Evolutionary conservation across 1,140 invertebrate species (phyloP), one percentile per base, ranked within the genome.

Genomic region (Helicorthomorpha holstii): DNA sequence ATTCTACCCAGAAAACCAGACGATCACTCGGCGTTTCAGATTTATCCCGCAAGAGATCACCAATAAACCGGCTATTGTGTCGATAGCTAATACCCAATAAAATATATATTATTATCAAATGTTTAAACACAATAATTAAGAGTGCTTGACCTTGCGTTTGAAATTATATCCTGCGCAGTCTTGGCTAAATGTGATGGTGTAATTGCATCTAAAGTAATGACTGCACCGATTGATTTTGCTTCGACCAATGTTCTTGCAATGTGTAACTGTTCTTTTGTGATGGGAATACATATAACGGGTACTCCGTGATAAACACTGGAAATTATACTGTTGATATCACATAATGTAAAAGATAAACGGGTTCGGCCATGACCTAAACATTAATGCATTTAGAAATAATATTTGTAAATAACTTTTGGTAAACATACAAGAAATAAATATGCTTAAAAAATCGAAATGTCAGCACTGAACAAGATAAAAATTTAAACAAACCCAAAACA

Each of bases 101-200:
- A 10, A 49, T 27, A 27, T 7, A 26, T 29, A 27, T 4, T 4
- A 34, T 27, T 7, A 27, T 49, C n/a, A n/a, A n/a, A n/a, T n/a
- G n/a, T n/a, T n/a, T n/a, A n/a, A n/a, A n/a, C n/a, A n/a, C n/a
- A n/a, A n/a, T n/a, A n/a, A n/a, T n/a, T n/a, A n/a, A n/a, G n/a
- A n/a, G n/a, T n/a, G n/a, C n/a, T n/a, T n/a, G n/a, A 51, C 50
- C 50, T 51, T 48, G 50, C 49, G 25, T 51, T 24, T 3, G 4
- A 10, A 7, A 45, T 3, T 4, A 51, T 10, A 12, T 16, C 24
- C 3, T 25, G 25, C 22, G 49, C 4, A 10, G 19, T 29, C 3
- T 48, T 3, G 2, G 3, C n/a, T 3, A 51, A 26, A 10, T 3
- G 3, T 3, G 7, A 3, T 48, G 10, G 27, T n/a, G 50, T 51